Base-by-base conservation (phyloP, 2,888 invertebrate species). In the Trissonchulus sp. region DNA sequence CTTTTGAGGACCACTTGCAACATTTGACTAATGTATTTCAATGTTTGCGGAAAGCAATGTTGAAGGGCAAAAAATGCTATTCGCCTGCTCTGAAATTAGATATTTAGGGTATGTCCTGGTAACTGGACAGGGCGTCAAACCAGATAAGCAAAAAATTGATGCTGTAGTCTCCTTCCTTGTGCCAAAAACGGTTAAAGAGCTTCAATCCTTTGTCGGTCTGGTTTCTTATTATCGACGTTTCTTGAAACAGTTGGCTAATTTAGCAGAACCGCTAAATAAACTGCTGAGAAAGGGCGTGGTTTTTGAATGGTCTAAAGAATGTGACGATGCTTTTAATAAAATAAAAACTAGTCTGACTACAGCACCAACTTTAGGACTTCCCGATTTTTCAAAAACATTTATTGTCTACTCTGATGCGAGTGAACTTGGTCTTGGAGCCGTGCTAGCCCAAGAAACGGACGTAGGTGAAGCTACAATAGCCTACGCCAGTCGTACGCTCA, bases 221-320 rank as follows among this genome's bases (percentile, higher is more conserved):
- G 65, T 31, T 3, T 18, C 8, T n/a, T 65, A 65, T n/a, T 65
- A 65, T n/a, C 8, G 65, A 30, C 65, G 65, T 15, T 65, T 65
- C 33, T 15, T 65, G 8, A 31, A 65, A 34, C 8, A 31, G 8
- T 71, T 18, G 3, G 30, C 71, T 18, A 35, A 71, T 18, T 18
- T 34, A 8, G 35, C 37, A 18, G 23, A 36, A 8, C 34, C 71
- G 3, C 23, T 48, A 62, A 38, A 60, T 2, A n/a, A 8, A 60
- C 28, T 62, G n/a, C 34, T 48, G 48, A 60, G 28, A 18, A 38
- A 60, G 33, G 34, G 33, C 23, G 2, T 2, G 23, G 28, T 18
- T 15, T 72, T 72, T 60, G 8, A 62, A 31, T 72, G 72, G 37
- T 31, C 72, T 15, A 34, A 72, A 23, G 28, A 60, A 60, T 72